Conservation (phyloP, 2,113 vertebrate genomes). For the Tupaia chinensis region DNA sequence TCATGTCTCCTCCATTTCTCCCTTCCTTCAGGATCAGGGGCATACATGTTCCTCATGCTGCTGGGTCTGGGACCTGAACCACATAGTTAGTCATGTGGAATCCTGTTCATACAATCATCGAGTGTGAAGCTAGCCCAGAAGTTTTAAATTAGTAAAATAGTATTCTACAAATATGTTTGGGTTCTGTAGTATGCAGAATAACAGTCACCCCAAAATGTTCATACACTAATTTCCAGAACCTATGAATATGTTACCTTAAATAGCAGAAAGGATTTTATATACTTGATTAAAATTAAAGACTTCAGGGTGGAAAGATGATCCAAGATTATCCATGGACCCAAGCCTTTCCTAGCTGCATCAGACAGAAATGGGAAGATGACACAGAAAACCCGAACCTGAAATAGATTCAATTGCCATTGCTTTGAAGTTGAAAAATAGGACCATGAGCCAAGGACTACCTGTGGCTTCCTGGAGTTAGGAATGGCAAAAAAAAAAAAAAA, state of each 20-base stretch:
- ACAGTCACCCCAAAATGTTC: neutral
- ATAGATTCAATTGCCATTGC: neutral
- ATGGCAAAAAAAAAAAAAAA: neutral
- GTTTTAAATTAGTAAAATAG: conserved; percentile 47
- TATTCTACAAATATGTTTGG: neutral
- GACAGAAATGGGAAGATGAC: neutral
- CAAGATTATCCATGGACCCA: neutral
- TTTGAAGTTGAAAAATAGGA: neutral
- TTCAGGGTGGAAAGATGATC: neutral
- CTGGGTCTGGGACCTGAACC: no score
- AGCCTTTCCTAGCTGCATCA: neutral
- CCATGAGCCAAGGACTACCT: neutral
- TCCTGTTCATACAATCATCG: no score
- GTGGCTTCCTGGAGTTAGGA: neutral
- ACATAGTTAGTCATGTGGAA: no score
- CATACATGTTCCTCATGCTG: no score
- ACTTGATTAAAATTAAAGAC: neutral
- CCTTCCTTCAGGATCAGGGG: no score
- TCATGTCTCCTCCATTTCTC: no score
- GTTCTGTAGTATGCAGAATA: conserved; percentile 31
- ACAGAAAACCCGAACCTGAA: neutral
- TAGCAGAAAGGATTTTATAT: neutral
- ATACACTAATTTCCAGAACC: neutral
- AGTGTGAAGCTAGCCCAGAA: neutral
- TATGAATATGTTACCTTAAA: neutral